phyloP scores from a whole-genome alignment of 2,113 vertebrate species.

The Edolisoma coerulescens region DNA sequence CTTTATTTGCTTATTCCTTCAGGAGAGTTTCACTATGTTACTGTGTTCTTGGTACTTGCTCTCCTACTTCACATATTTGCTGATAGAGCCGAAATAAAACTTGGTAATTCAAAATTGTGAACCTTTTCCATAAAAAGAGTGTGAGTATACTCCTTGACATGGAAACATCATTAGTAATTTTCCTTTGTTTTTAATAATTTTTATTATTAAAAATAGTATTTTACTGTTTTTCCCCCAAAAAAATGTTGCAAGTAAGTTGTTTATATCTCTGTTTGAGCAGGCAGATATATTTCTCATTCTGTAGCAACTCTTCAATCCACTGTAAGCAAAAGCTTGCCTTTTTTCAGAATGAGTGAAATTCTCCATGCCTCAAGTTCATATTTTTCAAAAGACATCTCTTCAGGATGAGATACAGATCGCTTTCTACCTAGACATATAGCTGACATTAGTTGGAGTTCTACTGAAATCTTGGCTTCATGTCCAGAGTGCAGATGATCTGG shows the following conservation, averaged over 20 bases:
- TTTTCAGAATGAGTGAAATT: neutral
- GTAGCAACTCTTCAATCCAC: neutral
- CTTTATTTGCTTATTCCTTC: neutral
- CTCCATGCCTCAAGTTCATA: neutral
- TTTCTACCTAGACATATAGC: neutral
- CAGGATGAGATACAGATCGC: accelerated
- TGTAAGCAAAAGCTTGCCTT: neutral
- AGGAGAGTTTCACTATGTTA: neutral
- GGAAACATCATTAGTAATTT: neutral
- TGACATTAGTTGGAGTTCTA: neutral
- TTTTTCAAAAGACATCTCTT: neutral
- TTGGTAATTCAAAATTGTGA: neutral
- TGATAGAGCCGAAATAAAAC: neutral
- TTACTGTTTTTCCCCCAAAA: neutral
- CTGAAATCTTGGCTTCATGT: neutral
- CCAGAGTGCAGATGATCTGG: neutral
- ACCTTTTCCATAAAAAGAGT: neutral
- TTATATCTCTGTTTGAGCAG: neutral
- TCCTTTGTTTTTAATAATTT: neutral
- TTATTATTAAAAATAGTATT: neutral
- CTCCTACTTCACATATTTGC: neutral
- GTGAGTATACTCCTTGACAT: neutral
- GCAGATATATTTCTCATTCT: neutral
- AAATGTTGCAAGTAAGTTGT: neutral
- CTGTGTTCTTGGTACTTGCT: neutral